These are phyloP conservation scores for Actias luna DNA, from an alignment of 2,888 invertebrate genomes.

Conservation along the genomic window DNA sequence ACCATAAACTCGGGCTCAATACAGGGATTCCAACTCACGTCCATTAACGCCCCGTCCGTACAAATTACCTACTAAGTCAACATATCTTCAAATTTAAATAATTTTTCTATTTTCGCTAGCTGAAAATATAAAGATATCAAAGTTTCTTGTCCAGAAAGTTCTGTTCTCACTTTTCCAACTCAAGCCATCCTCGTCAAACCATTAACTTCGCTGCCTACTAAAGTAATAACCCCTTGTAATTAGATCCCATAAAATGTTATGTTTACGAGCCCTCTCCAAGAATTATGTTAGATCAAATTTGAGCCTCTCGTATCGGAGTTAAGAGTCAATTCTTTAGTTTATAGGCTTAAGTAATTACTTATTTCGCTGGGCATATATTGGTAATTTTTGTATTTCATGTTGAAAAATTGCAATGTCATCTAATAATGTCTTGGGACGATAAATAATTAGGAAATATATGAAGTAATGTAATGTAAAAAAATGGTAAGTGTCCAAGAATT, in stretches of 20 bases:
- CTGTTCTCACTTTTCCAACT: too few relatives aligned
- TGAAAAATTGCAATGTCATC: background rate
- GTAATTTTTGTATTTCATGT: background rate
- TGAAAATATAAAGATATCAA: too few relatives aligned
- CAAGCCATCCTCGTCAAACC: background rate
- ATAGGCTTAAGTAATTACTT: slow-evolving; percentile 20
- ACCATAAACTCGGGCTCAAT: too few relatives aligned
- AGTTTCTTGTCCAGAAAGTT: too few relatives aligned
- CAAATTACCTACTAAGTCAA: too few relatives aligned
- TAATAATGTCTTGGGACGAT: background rate
- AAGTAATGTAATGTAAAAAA: too few relatives aligned
- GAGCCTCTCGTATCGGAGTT: slow-evolving; percentile 22
- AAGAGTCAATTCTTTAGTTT: slow-evolving; percentile 21
- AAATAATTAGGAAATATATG: background rate
- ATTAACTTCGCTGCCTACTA: slow-evolving; percentile 21
- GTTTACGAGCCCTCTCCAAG: slow-evolving; percentile 26
- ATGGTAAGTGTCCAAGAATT: too few relatives aligned
- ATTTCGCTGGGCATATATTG: background rate
- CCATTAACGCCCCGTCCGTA: too few relatives aligned
- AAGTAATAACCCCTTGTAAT: slow-evolving; percentile 28
- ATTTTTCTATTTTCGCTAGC: too few relatives aligned
- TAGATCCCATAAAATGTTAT: slow-evolving; percentile 27
- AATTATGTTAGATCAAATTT: slow-evolving; percentile 25
- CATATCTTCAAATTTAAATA: too few relatives aligned
- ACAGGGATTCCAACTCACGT: too few relatives aligned